Base-by-base conservation (phyloP, 2,113 vertebrate species). In the Vidua macroura region DNA sequence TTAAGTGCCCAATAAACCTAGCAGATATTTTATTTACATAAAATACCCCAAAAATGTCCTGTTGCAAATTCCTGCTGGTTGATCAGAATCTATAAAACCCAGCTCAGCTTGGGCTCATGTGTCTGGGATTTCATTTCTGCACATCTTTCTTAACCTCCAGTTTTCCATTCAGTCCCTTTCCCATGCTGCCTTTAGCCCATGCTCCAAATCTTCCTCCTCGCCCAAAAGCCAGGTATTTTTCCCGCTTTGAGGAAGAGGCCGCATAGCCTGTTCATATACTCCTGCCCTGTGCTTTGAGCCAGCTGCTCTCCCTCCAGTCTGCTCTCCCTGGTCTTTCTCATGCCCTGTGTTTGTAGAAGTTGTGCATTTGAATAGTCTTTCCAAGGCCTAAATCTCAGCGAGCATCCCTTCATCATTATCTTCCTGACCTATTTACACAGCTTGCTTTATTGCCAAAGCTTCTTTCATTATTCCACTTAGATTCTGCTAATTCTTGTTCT, bases 31-130 rank as follows among this genome's bases (percentile, higher is more conserved):
- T 33, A 33, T 33, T 55, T 56, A 33, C 5, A 56, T 56, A 33
- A 49, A 84, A 78, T 46, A 63, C 13, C 23, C 37, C 23, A 52
- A 58, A 86, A 46, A 4, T 6, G 13, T 35, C 48, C 39, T 22
- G 13, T 55, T 75, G 5, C 39, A 55, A 33, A 28, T 58, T 70
- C 24, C 63, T 18, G 6, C 31, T 37, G 17, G 17, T 9, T 2
- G 2, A 64, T 15, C 1, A 1, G 27, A 22, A 79, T 9, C 15
- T 17, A 10, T 53, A 72, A 92, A 90, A 37, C 10, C 14, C n/a
- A 81, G n/a, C 10, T 33, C 3, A 1, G 2, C 1, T 1, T 7
- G 15, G 30, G 17, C 28, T 85, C 10, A 4, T 64, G 31, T n/a
- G 17, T 24, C 37, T 49, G 11, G 12, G 25, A 55, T 78, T 82